These are phyloP conservation scores for Daubentonia madagascariensis DNA, from an alignment of 2,113 vertebrate genomes.

Conservation along the genomic window DNA sequence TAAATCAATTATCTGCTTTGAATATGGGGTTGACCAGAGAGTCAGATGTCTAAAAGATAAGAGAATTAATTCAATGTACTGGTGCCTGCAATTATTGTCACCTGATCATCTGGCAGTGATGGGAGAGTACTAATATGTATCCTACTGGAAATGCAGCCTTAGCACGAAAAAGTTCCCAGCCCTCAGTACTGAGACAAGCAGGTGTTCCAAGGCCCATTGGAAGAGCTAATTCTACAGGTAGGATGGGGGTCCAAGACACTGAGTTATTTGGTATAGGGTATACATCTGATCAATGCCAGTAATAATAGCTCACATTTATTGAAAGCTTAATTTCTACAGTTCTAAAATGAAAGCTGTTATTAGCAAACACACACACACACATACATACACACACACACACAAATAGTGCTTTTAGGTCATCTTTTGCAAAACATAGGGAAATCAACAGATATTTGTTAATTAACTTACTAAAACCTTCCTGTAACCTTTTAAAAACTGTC, in stretches of 20 bases:
- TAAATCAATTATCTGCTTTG: not conserved
- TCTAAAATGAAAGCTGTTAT: not conserved
- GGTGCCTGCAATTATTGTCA: not conserved
- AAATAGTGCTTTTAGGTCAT: not conserved
- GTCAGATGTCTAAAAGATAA: not conserved
- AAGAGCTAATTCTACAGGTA: not conserved
- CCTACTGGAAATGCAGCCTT: not conserved
- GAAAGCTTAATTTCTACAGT: not conserved
- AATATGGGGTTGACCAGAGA: not conserved
- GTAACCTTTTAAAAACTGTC: not conserved
- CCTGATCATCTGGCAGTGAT: not conserved
- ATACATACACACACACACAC: not conserved
- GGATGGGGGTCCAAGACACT: rapidly evolving
- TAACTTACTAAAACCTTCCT: constrained; percentile 7
- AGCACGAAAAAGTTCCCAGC: not conserved
- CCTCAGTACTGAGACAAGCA: not conserved
- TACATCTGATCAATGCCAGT: not conserved
- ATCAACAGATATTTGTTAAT: not conserved
- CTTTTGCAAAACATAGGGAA: not conserved
- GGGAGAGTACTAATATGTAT: not conserved
- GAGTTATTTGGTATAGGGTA: not conserved
- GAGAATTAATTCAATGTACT: not conserved
- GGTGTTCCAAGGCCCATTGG: not conserved
- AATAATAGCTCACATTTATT: not conserved
- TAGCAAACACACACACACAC: rapidly evolving